Percentiles rank a stretch among this genome's conserved stretches.
Evolutionary conservation across 1,140 invertebrate species (phyloP).

Genomic region (Mycetomoellerius zeteki): DNA sequence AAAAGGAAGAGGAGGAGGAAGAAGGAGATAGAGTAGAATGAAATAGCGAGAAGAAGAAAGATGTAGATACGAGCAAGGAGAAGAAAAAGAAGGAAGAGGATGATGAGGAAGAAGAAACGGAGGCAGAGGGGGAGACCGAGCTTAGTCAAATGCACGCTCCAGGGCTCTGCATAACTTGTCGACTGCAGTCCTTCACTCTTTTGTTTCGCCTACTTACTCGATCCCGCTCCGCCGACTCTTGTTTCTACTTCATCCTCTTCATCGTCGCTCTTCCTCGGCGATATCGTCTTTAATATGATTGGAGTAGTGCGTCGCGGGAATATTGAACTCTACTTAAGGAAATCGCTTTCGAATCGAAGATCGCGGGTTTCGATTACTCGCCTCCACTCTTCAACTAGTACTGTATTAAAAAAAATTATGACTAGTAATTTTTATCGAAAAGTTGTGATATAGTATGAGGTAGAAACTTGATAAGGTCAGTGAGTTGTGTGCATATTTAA

Average conservation of each 20-base stretch:
- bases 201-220: slow-evolving; percentile 72
- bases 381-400: slow-evolving; percentile 26
- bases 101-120: slow-evolving; percentile 42
- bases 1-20: background rate
- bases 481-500: background rate
- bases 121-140: slow-evolving; percentile 46
- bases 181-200: slow-evolving; percentile 76
- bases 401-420: slow-evolving; percentile 35
- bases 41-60: slow-evolving; percentile 1
- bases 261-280: slow-evolving; percentile 32
- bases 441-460: background rate
- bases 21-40: slow-evolving; percentile 1
- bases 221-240: slow-evolving; percentile 37
- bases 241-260: slow-evolving; percentile 38
- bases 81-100: slow-evolving; percentile 49
- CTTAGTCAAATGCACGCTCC: slow-evolving; percentile 81
- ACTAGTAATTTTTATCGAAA: slow-evolving; percentile 14
- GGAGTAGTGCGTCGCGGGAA: slow-evolving; percentile 50
- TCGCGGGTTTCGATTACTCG: slow-evolving; percentile 57
- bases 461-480: background rate
- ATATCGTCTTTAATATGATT: slow-evolving; percentile 73
- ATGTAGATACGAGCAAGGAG: background rate
- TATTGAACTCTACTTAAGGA: slow-evolving; percentile 60
- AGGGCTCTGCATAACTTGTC: slow-evolving; percentile 80
- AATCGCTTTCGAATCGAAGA: slow-evolving; percentile 63